phyloP scores from a whole-genome alignment of 2,113 vertebrate genomes.

The Casuarius casuarius region DNA sequence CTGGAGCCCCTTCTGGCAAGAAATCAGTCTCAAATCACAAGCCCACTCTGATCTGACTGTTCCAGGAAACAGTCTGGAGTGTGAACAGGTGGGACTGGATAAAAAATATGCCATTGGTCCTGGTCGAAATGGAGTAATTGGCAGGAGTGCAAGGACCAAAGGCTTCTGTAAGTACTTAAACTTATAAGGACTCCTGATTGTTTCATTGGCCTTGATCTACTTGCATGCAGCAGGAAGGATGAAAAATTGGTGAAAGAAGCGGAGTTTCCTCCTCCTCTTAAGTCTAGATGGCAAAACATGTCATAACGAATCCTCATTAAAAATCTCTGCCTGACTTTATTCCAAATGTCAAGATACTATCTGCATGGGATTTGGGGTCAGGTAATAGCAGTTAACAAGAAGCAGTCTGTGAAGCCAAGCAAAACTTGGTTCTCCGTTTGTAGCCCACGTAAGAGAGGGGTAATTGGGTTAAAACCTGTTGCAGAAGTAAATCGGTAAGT shows the following conservation, averaged over 20 bases:
- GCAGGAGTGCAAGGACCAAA: constrained; percentile 3
- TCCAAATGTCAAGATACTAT: background rate
- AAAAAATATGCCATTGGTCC: fast-evolving
- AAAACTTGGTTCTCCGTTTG: background rate
- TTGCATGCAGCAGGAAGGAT: background rate
- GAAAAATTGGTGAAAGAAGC: background rate
- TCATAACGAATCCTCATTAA: background rate
- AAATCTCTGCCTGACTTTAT: background rate
- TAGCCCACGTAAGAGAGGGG: background rate
- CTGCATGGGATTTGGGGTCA: background rate
- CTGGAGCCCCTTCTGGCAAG: background rate
- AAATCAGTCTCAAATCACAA: background rate
- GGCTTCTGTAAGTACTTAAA: background rate
- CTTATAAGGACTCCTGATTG: background rate
- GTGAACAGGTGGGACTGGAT: background rate
- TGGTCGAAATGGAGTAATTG: background rate
- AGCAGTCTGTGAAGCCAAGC: background rate
- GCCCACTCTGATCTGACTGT: background rate
- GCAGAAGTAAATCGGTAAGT: background rate
- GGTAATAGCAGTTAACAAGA: background rate
- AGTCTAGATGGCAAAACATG: background rate
- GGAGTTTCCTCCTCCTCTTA: background rate
- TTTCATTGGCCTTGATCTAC: background rate
- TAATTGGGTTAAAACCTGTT: background rate
- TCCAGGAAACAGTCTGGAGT: background rate